Evolutionary conservation across 2,113 vertebrate species (phyloP), one percentile per base, ranked within the genome.

Genomic region (Ptilorrhoa leucosticta): DNA sequence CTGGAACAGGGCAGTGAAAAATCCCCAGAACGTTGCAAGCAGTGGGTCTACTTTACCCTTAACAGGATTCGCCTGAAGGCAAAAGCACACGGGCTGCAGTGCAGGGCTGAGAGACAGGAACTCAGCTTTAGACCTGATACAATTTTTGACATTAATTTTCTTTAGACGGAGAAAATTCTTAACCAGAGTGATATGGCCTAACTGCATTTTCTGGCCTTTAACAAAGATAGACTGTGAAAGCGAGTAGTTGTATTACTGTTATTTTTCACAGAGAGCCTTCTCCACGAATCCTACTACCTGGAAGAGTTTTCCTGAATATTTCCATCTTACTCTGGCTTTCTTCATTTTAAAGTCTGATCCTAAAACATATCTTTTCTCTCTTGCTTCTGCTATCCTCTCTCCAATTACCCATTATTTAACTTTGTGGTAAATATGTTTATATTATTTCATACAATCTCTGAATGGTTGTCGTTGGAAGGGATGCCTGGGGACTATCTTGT

Each of bases 101-200:
- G 12, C 37, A 45, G 65, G 57, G 48, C 65, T 47, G n/a, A 82
- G 75, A 80, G 33, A 75, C 35, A 61, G n/a, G 31, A 71, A 45
- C 57, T 54, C 73, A 57, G 57, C 61, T 64, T 94, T 39, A 84
- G 42, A 82, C 13, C 40, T 30, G 22, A 93, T 39, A 56, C 39
- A 63, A 87, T 90, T 72, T 77, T 42, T 80, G 70, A 90, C 78
- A 77, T 57, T 95, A 30, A 42, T 93, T 95, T 84, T 68, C 92
- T 86, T 90, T 27, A 88, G 75, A 76, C 65, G 40, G 61, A 94
- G 48, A 82, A 83, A 94, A 93, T 88, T 86, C 63, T 35, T 72
- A 88, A 86, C 45, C 75, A 75, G 51, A 53, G 45, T 5, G 5
- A 69, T 87, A 76, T 3, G 47, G 61, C 56, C 60, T 76, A 87